Base-by-base conservation (phyloP, 2,888 invertebrate genomes). In the Troilus luridus region DNA sequence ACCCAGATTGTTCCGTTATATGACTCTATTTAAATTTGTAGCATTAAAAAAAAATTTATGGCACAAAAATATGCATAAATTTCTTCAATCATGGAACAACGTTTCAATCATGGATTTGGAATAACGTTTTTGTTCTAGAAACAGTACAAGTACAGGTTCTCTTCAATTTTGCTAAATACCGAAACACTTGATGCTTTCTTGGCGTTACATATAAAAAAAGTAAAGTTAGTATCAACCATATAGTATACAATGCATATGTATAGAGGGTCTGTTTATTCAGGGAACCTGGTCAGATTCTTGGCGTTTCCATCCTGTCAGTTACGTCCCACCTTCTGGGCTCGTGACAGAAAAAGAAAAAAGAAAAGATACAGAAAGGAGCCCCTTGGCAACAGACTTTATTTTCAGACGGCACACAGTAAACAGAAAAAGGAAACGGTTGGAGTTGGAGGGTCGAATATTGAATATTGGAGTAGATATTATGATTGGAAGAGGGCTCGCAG, bases 401-500 rank as follows among this genome's bases (percentile, higher is more conserved):
- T 85, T 85, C 85, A 58, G 85, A 85, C 85, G 85, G 85, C 85
- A n/a, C 85, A 56, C 7, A 85, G 85, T 56, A 58, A 85, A 85
- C 56, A 85, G 41, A 56, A n/a, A 85, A 85, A 85, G 54, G 85
- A 58, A 85, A 56, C 21, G 56, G 56, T n/a, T 41, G 56, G 85
- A 56, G 54, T 54, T 56, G 56, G 85, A 85, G 85, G 85, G n/a
- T 19, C 56, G 85, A 85, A 85, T 85, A 85, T 85, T 85, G 85
- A 85, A 85, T 85, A 85, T 85, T 85, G 85, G 85, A 85, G 85
- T 85, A 85, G 85, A 85, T 85, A 85, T 85, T 85, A 85, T 85
- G 85, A 85, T 85, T 85, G 56, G 85, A 58, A 56, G 85, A 85
- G 56, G n/a, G 81, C 81, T 21, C 3, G 19, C 54, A 11, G 85